A percentile compares a stretch with the other conserved stretches of the same genome.
These are phyloP conservation scores for Graphium colonna DNA, from an alignment of 2,888 invertebrate species.

Conservation along the genomic window DNA sequence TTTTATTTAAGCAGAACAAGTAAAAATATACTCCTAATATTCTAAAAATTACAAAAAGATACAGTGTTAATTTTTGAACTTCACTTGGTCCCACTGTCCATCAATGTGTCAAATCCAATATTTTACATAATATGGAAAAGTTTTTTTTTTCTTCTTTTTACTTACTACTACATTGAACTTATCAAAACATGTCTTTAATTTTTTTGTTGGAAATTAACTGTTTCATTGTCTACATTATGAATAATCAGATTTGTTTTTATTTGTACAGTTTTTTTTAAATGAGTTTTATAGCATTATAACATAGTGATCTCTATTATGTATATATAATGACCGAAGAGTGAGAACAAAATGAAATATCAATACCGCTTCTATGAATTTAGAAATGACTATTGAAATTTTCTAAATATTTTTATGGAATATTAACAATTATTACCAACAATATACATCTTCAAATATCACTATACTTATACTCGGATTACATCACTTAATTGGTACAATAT, in stretches of 20 bases:
- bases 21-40: too few species aligned
- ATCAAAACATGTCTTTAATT: background rate
- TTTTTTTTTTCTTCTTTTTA: too few species aligned
- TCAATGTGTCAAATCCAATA: too few species aligned
- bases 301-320: background rate
- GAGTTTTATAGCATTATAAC: background rate
- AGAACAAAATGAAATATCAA: constrained; percentile 23
- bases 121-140: too few species aligned
- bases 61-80: too few species aligned
- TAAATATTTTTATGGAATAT: background rate
- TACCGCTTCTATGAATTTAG: constrained; percentile 42
- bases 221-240: background rate
- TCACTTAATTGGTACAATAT: background rate
- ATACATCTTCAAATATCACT: background rate
- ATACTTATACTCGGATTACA: background rate
- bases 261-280: too few species aligned
- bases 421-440: background rate
- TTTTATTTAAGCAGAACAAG: too few species aligned
- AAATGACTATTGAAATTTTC: constrained; percentile 37
- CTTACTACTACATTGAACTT: background rate
- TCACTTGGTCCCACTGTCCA: too few species aligned
- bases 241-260: background rate
- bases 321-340: background rate
- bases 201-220: too few species aligned
- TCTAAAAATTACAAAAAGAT: too few species aligned